A percentile compares a stretch with the other conserved stretches of the same genome.
These are phyloP conservation scores for Drosophila colorata DNA, from an alignment of 2,888 invertebrate genomes.

Conservation along the genomic window DNA sequence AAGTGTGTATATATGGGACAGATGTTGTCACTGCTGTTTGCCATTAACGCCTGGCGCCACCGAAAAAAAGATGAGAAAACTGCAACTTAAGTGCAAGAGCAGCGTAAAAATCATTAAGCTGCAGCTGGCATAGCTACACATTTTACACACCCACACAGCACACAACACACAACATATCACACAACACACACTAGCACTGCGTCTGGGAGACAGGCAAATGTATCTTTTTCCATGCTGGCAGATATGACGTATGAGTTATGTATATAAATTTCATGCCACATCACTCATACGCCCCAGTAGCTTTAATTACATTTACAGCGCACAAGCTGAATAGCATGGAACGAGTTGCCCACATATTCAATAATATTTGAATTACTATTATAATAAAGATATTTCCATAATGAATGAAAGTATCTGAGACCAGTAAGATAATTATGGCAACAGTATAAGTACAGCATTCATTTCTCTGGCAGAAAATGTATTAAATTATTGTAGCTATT, in stretches of 20 bases:
- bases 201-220: conserved; percentile 36
- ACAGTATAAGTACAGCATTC: too few relatives aligned
- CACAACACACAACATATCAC: conserved; percentile 6
- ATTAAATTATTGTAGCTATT: too few relatives aligned
- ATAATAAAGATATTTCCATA: neutral
- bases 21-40: conserved; percentile 73
- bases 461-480: too few relatives aligned
- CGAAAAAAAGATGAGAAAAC: conserved; percentile 48
- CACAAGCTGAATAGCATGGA: neutral
- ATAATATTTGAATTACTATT: conserved; percentile 4
- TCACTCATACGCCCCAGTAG: conserved; percentile 61
- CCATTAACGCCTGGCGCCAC: conserved; percentile 68
- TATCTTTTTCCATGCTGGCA: conserved; percentile 43
- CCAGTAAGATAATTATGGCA: neutral
- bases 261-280: conserved; percentile 64
- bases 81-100: conserved; percentile 69
- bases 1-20: conserved; percentile 26
- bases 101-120: conserved; percentile 77
- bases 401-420: neutral
- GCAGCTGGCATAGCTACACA: conserved; percentile 54
- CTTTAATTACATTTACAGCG: conserved; percentile 59
- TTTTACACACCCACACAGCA: conserved; percentile 10
- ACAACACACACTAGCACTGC: conserved; percentile 10
- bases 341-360: conserved; percentile 4
- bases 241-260: conserved; percentile 72